Base-by-base conservation (phyloP, 2,797 vertebrate species). In the Pogoniulus pusillus region DNA sequence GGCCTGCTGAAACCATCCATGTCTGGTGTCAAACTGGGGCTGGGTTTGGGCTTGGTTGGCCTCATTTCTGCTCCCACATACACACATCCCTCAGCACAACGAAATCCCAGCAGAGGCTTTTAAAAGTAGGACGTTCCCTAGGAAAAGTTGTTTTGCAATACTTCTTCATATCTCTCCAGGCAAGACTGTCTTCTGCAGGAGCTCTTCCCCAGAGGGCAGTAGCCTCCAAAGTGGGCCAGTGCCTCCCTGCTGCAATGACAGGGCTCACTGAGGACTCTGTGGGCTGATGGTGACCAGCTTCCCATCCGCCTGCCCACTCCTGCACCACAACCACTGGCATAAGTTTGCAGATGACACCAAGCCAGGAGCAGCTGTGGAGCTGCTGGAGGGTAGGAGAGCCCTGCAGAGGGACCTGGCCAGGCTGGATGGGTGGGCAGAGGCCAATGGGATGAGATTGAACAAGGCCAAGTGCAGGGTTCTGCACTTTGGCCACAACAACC, bases 81-180 rank as follows among this genome's bases (percentile, higher is more conserved):
- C 53, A 54, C 51, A 23, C 47, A 14, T 15, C 51, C 77, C 75
- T 92, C 90, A 87, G 81, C 87, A 70, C 82, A 80, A 51, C 14
- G 54, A 95, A 83, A 79, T 95, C 94, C 92, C 62, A 0, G 6
- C 3, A 45, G 94, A 94, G 58, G 30, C 72, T 94, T 85, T 77
- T 81, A 72, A 78, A 97, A 96, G 80, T 95, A 96, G 96, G 95
- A 74, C 93, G 43, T 79, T 82, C 19, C 57, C 75, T 73, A 15
- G 16, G 84, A 85, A 95, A 68, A 93, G 88, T 87, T 91, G n/a
- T n/a, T 14, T 78, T 57, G 58, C 59, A 89, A 62, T 69, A 51
- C 85, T 92, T 96, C 34, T 47, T 85, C 73, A 57, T 64, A 75
- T 95, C 60, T 94, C 85, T 93, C n/a, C 51, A 62, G 85, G 65